Base-by-base conservation (phyloP, 2,888 invertebrate species). In the Drosophila parthenogenetica region DNA sequence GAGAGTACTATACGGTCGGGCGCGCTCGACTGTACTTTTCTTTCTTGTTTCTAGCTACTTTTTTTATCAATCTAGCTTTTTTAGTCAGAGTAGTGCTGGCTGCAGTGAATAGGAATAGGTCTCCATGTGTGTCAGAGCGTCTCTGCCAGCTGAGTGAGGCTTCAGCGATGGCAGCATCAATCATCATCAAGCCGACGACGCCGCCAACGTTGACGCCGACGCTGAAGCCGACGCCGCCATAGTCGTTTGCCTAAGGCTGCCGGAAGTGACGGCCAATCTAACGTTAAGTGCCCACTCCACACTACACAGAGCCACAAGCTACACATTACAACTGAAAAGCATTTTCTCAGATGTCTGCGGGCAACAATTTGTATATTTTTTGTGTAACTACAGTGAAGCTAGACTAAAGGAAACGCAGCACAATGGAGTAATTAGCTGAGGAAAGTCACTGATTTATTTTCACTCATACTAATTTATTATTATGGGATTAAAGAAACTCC, bases 251-350 rank as follows among this genome's bases (percentile, higher is more conserved):
- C 79, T 79, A 73, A 69, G 77, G 81, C 55, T 73, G 84, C 85
- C 85, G 85, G 85, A 85, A 87, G 87, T 85, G 78, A 73, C 86
- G 77, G 80, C 76, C 85, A 85, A 85, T 85, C 85, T 85, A 85
- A 85, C 65, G 82, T 80, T 80, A 85, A 85, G 87, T 85, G 85
- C 82, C 78, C 84, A 84, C 87, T 84, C 79, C 81, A 84, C 84
- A 84, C 87, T 81, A 76, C 81, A 84, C 65, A 66, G 25, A 25
- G 25, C 25, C 25, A 84, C 63, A 66, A 58, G 68, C 79, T 64
- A 54, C 76, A 69, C 65, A 66, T 76, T 69, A 74, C 77, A 81
- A 75, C 73, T 81, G 75, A 70, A 84, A 79, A 86, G 71, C 83
- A 80, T 85, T 85, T 86, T 86, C 83, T 73, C 68, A 73, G 84